Percentiles rank a stretch among this genome's conserved stretches.
Evolutionary conservation across 1,140 invertebrate species (phyloP).

Genomic region (Archivesica marissinica): DNA sequence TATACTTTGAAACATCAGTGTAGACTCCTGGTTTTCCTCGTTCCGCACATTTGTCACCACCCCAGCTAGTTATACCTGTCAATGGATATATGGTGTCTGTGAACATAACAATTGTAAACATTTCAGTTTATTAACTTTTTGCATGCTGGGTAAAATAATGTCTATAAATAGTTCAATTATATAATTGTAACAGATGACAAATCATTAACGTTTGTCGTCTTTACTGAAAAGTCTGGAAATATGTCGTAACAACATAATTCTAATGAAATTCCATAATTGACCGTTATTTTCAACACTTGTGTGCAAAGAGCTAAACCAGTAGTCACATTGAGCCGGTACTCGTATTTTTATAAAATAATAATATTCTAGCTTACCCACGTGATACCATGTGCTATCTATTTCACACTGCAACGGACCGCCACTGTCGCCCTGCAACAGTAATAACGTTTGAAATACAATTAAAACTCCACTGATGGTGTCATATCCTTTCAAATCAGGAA

Average conservation of each 20-base stretch:
- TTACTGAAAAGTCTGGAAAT: background rate
- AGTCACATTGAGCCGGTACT: background rate
- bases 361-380: background rate
- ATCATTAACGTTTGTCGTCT: background rate
- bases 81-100: background rate
- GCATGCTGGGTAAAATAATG: no score
- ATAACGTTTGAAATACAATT: background rate
- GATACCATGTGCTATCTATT: background rate
- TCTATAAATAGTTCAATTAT: no score
- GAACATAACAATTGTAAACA: background rate
- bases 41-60: background rate
- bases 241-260: no score
- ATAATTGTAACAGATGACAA: no score
- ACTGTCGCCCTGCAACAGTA: background rate
- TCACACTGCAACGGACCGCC: slow-evolving; percentile 6
- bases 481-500: no score
- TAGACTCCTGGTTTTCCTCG: background rate
- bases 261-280: no score
- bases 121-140: background rate
- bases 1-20: slow-evolving; percentile 2
- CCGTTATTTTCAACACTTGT: background rate
- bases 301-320: background rate
- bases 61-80: slow-evolving; percentile 4
- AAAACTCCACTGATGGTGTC: background rate
- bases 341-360: background rate